Percentiles rank a stretch among this genome's conserved stretches.
Evolutionary conservation across 1,140 invertebrate genomes (phyloP).

Genomic region (Drosophila miranda): DNA sequence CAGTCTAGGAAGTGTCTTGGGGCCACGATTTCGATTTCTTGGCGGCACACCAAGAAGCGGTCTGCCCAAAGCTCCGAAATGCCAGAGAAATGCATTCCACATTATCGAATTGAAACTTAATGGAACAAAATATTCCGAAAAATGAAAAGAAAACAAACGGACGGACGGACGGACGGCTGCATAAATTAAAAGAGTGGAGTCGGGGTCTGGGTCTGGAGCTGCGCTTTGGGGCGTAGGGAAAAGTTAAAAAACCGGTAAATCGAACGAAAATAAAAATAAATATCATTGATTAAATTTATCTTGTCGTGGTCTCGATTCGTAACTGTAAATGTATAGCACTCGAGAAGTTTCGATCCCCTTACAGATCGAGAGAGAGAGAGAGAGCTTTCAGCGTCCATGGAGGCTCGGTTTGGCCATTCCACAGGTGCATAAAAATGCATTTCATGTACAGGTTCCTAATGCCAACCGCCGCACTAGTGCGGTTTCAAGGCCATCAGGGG

Average conservation of each 20-base stretch:
- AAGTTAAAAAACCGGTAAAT: conserved; percentile 73
- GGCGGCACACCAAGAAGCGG: conserved; percentile 16
- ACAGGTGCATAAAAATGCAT: conserved; percentile 43
- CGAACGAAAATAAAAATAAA: conserved; percentile 51
- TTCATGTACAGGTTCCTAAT: conserved; percentile 61
- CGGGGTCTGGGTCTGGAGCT: conserved; percentile 1
- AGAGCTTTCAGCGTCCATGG: conserved; percentile 8
- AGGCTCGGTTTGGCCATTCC: neutral
- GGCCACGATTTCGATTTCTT: conserved; percentile 21
- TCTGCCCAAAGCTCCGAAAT: neutral
- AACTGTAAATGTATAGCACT: conserved; percentile 42
- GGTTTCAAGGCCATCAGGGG: conserved; percentile 48
- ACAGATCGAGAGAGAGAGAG: neutral
- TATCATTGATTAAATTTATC: conserved; percentile 62
- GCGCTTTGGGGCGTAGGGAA: conserved; percentile 48
- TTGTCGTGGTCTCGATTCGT: conserved; percentile 15
- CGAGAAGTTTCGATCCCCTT: neutral
- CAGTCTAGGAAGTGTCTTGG: conserved; percentile 42
- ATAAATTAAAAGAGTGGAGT: conserved; percentile 51
- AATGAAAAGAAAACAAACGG: conserved; percentile 32
- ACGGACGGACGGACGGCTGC: conserved; percentile 27
- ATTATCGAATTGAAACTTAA: conserved; percentile 22
- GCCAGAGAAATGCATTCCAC: conserved; percentile 60
- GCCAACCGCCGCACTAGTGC: neutral
- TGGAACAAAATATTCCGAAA: conserved; percentile 23